Conservation (phyloP, 2,113 vertebrate genomes). For the Calidris pugnax region DNA sequence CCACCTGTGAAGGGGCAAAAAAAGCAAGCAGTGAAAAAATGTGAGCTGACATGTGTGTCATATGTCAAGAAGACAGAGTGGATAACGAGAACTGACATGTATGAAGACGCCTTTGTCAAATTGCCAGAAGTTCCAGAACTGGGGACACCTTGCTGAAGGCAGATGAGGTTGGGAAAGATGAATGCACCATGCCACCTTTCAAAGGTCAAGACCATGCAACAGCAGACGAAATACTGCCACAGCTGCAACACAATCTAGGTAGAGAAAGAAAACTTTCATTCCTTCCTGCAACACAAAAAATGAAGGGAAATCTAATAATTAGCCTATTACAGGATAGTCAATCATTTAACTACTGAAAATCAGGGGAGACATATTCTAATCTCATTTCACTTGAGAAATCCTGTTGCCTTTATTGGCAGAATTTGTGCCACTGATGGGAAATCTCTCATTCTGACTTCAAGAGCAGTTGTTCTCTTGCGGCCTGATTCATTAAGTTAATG, state of each 20-base stretch:
- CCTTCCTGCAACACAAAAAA: constrained; percentile 21
- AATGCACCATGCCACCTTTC: neutral
- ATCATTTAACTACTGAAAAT: constrained; percentile 56
- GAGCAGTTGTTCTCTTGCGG: constrained; percentile 48
- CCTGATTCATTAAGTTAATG: constrained; percentile 68
- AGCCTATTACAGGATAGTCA: constrained; percentile 54
- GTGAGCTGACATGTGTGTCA: constrained; percentile 17
- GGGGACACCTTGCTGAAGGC: constrained; percentile 51
- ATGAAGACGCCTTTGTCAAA: constrained; percentile 28
- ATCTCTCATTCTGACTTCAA: constrained; percentile 55
- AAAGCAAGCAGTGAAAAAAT: constrained; percentile 33
- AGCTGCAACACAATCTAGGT: neutral
- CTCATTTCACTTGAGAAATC: constrained; percentile 59
- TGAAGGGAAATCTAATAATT: constrained; percentile 55
- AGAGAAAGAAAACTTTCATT: neutral
- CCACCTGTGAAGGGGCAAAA: constrained; percentile 40
- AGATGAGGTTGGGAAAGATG: constrained; percentile 7
- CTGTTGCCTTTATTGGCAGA: constrained; percentile 37
- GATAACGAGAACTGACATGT: constrained; percentile 52
- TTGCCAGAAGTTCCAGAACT: constrained; percentile 35
- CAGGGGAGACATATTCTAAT: constrained; percentile 53
- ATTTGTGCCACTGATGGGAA: constrained; percentile 58
- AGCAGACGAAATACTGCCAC: neutral
- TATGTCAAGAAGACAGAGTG: constrained; percentile 19
- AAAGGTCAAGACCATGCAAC: constrained; percentile 1